Evolutionary conservation across 1,140 invertebrate genomes (phyloP).

Genomic region (Papilio polyxenes): DNA sequence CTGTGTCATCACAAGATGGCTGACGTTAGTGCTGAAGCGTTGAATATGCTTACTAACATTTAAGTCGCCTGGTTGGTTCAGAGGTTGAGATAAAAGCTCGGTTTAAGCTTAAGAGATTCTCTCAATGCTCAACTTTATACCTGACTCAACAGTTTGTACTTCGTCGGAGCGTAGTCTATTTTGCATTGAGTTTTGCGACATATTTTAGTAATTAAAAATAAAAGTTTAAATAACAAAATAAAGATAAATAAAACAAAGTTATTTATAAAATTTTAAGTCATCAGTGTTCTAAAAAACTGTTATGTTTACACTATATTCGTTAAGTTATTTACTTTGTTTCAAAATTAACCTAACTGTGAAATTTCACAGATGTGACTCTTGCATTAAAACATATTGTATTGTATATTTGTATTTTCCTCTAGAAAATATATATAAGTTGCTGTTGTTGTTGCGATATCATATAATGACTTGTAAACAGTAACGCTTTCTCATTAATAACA

Average conservation of each 20-base stretch:
- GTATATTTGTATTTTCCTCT: neutral
- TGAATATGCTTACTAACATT: conserved; percentile 13
- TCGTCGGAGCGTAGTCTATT: neutral
- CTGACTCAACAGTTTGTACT: conserved; percentile 5
- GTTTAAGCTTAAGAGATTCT: conserved; percentile 20
- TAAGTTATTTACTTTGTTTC: too few relatives aligned
- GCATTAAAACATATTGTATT: too few relatives aligned
- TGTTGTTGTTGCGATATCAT: neutral
- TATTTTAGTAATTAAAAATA: neutral
- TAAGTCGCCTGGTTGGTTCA: conserved; percentile 23
- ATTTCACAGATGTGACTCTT: too few relatives aligned
- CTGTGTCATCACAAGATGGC: neutral
- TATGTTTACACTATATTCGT: too few relatives aligned
- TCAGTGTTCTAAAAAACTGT: too few relatives aligned
- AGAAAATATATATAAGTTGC: neutral
- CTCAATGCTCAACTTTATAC: conserved; percentile 11
- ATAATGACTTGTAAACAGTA: neutral
- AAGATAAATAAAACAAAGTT: neutral
- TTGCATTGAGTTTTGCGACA: conserved; percentile 3
- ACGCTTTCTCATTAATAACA: conserved; percentile 5
- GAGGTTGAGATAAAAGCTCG: conserved; percentile 20
- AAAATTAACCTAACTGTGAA: too few relatives aligned
- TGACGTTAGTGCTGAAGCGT: conserved; percentile 9
- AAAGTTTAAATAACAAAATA: neutral
- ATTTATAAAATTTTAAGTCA: too few relatives aligned